A percentile compares a stretch with the other conserved stretches of the same genome.
Conservation (phyloP, 2,113 vertebrate genomes). For the Melierax canorus region DNA sequence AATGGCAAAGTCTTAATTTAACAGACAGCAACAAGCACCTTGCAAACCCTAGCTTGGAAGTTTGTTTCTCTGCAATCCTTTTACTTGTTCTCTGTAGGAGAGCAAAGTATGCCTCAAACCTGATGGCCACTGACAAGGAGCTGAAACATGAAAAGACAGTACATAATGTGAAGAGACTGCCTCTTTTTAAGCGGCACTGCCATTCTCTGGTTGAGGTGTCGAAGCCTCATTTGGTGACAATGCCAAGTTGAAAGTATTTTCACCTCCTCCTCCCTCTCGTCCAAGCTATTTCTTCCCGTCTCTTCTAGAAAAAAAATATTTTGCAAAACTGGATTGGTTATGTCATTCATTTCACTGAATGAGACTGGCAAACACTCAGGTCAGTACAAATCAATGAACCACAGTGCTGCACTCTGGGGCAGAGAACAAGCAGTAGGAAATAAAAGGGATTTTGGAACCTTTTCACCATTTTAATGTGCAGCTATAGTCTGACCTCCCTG, state of each 20-base stretch:
- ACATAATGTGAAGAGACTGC: not conserved
- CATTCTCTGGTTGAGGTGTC: not conserved
- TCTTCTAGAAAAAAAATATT: not conserved
- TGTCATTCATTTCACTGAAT: not conserved
- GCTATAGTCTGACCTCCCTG: accelerated
- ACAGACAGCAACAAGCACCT: not conserved
- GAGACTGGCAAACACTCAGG: not conserved
- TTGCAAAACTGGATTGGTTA: not conserved
- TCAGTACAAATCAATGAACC: not conserved
- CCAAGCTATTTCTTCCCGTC: not conserved
- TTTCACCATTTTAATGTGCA: not conserved
- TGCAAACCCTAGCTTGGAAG: not conserved
- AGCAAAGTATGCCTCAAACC: not conserved
- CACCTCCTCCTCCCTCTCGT: not conserved
- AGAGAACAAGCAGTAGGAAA: not conserved
- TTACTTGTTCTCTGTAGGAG: not conserved
- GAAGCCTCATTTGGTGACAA: not conserved
- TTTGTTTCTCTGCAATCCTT: not conserved
- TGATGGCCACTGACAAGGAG: not conserved
- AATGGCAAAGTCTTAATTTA: not conserved
- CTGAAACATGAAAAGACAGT: not conserved
- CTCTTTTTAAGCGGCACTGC: not conserved
- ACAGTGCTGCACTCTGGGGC: not conserved
- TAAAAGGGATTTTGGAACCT: not conserved
- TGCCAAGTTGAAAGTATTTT: not conserved